A percentile compares a stretch with the other conserved stretches of the same genome.
phyloP scores from a whole-genome alignment of 2,888 invertebrate species.

The Chrysomela aeneicollis region DNA sequence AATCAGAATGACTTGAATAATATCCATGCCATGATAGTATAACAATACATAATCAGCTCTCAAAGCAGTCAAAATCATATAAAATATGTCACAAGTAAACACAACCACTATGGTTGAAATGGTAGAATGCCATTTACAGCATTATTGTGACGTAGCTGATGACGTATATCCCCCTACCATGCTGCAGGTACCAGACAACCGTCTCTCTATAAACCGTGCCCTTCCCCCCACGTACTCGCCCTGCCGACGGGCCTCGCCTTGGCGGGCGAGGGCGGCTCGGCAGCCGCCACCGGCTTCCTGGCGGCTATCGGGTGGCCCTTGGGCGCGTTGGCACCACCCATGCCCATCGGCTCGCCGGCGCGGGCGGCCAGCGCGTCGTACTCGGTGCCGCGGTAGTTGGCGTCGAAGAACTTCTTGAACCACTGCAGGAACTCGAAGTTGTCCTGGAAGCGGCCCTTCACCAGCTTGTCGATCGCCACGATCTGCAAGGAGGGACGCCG shows the following conservation, averaged over 20 bases:
- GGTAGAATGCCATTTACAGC: too few species aligned
- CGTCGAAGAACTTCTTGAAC: conserved; percentile 99
- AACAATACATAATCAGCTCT: too few species aligned
- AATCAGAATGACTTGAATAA: too few species aligned
- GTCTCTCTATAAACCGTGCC: background rate
- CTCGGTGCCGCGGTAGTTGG: conserved; percentile 94
- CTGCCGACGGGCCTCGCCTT: conserved; percentile 50
- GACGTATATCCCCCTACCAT: too few species aligned
- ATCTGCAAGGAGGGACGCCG: conserved; percentile 72
- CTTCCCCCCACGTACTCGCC: conserved; percentile 53
- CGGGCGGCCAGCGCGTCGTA: conserved; percentile 91
- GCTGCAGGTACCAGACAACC: too few species aligned
- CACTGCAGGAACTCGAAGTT: conserved; percentile 99
- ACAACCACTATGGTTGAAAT: too few species aligned
- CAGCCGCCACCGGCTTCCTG: conserved; percentile 55
- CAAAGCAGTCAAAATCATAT: too few species aligned
- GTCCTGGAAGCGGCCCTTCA: conserved; percentile 99
- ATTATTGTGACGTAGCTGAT: too few species aligned
- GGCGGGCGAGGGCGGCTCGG: conserved; percentile 29
- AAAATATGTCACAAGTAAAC: too few species aligned
- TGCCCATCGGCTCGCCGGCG: conserved; percentile 86
- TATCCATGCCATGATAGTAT: too few species aligned
- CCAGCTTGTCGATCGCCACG: conserved; percentile 92
- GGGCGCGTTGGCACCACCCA: conserved; percentile 71
- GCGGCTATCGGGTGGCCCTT: conserved; percentile 63